These are phyloP conservation scores for Ptychadena robeensis DNA, from an alignment of 2,797 vertebrate genomes.

Conservation along the genomic window DNA sequence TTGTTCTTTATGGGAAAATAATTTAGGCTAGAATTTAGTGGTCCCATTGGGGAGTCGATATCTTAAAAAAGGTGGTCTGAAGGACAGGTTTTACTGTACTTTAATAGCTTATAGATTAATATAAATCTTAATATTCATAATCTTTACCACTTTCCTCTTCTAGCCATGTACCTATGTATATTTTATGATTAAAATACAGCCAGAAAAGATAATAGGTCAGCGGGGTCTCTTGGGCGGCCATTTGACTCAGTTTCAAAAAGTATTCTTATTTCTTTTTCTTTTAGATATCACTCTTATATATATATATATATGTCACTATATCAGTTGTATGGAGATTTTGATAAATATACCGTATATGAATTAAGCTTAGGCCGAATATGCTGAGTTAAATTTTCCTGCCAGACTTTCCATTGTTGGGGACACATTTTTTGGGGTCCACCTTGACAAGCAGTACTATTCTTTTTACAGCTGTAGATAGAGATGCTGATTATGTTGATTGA, in stretches of 20 bases:
- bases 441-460: too few species aligned
- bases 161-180: constrained; percentile 81
- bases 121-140: constrained; percentile 87
- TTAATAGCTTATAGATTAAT: constrained; percentile 86
- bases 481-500: too few species aligned
- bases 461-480: neutral
- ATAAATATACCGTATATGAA: too few species aligned
- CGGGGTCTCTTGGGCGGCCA: constrained; percentile 68
- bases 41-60: constrained; percentile 85
- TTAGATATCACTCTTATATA: neutral
- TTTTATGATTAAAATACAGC: constrained; percentile 78
- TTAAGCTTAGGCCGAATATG: too few species aligned
- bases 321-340: neutral
- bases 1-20: constrained; percentile 89
- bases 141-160: constrained; percentile 78
- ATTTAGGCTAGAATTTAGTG: constrained; percentile 86
- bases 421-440: neutral
- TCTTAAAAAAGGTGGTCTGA: constrained; percentile 87
- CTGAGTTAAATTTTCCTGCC: too few species aligned
- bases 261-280: constrained; percentile 55
- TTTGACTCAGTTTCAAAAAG: constrained; percentile 69
- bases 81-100: constrained; percentile 87
- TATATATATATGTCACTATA: neutral
- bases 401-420: too few species aligned
- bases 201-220: constrained; percentile 72